A percentile compares a stretch with the other conserved stretches of the same genome.
Conservation (phyloP, 2,797 vertebrate genomes). For the Neomorphus geoffroyi region DNA sequence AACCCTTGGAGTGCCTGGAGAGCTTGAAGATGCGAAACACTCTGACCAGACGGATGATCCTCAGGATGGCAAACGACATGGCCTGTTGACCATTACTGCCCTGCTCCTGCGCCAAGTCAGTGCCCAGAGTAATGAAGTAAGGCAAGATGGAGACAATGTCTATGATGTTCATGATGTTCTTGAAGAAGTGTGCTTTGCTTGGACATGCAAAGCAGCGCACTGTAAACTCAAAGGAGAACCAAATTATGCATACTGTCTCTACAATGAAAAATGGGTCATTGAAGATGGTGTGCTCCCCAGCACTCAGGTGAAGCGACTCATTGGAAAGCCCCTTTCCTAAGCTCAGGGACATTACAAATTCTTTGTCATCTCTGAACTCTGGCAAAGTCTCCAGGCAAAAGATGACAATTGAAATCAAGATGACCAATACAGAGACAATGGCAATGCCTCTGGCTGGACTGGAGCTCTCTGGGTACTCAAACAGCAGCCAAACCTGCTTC, state of each 20-base stretch:
- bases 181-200: slow-evolving; percentile 95
- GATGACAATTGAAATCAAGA: slow-evolving; percentile 97
- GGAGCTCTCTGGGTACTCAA: slow-evolving; percentile 98
- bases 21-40: slow-evolving; percentile 99
- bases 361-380: slow-evolving; percentile 94
- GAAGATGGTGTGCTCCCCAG: slow-evolving; percentile 90
- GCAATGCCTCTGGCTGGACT: slow-evolving; percentile 95
- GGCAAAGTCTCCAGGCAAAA: slow-evolving; percentile 98
- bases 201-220: slow-evolving; percentile 96
- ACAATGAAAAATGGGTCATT: slow-evolving; percentile 99
- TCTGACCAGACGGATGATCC: slow-evolving; percentile 95
- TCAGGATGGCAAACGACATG: slow-evolving; percentile 98
- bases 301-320: slow-evolving; percentile 74
- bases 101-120: slow-evolving; percentile 92
- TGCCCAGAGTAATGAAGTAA: slow-evolving; percentile 99
- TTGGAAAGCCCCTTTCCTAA: slow-evolving; percentile 74
- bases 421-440: slow-evolving; percentile 96
- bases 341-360: slow-evolving; percentile 71
- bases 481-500: slow-evolving; percentile 96
- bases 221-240: slow-evolving; percentile 98
- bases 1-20: slow-evolving; percentile 96
- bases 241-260: slow-evolving; percentile 98
- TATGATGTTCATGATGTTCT: slow-evolving; percentile 98
- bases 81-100: slow-evolving; percentile 84
- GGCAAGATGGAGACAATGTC: slow-evolving; percentile 99